Evolutionary conservation across 2,113 vertebrate species (phyloP).

Genomic region (Larimichthys polyactis): DNA sequence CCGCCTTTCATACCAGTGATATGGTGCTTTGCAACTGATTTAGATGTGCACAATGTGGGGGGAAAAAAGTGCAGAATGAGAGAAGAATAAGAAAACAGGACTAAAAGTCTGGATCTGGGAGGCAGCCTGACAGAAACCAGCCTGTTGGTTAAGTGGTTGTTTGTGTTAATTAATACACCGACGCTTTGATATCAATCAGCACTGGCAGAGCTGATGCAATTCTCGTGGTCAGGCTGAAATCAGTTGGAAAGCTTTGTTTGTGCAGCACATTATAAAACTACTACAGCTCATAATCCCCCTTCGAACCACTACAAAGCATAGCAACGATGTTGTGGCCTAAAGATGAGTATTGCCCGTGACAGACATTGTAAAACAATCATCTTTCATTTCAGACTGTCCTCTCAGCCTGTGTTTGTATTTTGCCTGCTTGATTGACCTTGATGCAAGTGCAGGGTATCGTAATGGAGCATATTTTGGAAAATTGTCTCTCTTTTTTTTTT

Average conservation of each 20-base stretch:
- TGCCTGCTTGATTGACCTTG: conserved; percentile 26
- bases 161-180: conserved; percentile 36
- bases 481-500: neutral
- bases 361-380: conserved; percentile 43
- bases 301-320: conserved; percentile 57
- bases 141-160: neutral
- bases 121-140: neutral
- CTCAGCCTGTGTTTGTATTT: conserved; percentile 9
- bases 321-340: conserved; percentile 42
- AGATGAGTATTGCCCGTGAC: conserved; percentile 56
- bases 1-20: conserved; percentile 27
- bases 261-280: conserved; percentile 29
- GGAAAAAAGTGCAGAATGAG: neutral
- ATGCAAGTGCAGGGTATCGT: neutral
- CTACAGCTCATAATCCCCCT: conserved; percentile 28
- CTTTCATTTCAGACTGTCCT: conserved; percentile 14
- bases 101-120: neutral
- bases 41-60: neutral
- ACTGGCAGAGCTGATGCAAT: neutral
- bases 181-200: conserved; percentile 31
- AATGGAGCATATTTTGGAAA: conserved; percentile 17
- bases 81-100: conserved; percentile 1
- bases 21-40: conserved; percentile 27
- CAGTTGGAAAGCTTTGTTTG: conserved; percentile 57
- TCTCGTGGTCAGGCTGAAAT: conserved; percentile 60